Percentiles rank a stretch among this genome's conserved stretches.
Evolutionary conservation across 2,797 vertebrate genomes (phyloP).

Genomic region (Phrynocephalus guinanensis): DNA sequence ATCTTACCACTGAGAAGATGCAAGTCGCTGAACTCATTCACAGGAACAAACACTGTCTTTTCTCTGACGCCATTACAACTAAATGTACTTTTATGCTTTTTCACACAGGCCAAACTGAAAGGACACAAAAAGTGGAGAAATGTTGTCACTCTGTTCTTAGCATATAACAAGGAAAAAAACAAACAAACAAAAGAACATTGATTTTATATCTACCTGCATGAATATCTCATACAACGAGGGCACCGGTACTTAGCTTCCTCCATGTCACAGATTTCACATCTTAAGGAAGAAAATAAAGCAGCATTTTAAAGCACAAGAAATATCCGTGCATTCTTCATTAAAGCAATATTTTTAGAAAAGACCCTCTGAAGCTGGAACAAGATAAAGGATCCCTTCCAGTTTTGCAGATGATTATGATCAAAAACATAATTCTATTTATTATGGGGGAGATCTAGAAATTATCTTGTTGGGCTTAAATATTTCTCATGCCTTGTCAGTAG

Average conservation of each 20-base stretch:
- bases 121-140: slow-evolving; percentile 41
- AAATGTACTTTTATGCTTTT: slow-evolving; percentile 87
- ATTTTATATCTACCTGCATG: slow-evolving; percentile 86
- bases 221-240: slow-evolving; percentile 87
- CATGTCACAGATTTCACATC: slow-evolving; percentile 88
- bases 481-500: neutral
- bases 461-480: neutral
- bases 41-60: slow-evolving; percentile 87
- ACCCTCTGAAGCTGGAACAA: neutral
- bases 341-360: neutral
- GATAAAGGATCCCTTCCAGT: neutral
- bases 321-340: neutral
- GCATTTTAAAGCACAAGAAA: neutral
- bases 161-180: fast-evolving
- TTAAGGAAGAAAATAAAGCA: slow-evolving; percentile 67
- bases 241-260: slow-evolving; percentile 91
- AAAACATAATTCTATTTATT: neutral
- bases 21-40: slow-evolving; percentile 90
- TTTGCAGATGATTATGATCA: neutral
- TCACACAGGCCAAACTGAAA: slow-evolving; percentile 89
- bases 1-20: slow-evolving; percentile 89
- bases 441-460: neutral
- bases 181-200: neutral
- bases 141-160: neutral
- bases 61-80: slow-evolving; percentile 89